Percentiles rank a stretch among this genome's conserved stretches.
These are phyloP conservation scores for Campylomormyrus numenius DNA, from an alignment of 2,113 vertebrate genomes.

Conservation along the genomic window DNA sequence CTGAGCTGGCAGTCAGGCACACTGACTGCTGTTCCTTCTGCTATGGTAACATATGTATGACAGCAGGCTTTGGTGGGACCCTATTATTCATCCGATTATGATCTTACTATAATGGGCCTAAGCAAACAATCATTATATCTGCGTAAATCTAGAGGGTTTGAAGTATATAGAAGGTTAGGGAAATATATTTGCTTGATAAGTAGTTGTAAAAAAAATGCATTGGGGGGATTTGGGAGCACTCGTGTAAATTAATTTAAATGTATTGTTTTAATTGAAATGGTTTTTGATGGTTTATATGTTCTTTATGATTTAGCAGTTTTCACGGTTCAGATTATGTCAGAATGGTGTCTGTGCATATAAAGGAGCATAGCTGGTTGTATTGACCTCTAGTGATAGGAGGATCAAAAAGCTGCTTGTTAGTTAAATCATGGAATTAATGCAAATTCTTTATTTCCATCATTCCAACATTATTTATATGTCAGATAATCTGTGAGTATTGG, in stretches of 20 bases:
- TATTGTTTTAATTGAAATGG: background rate
- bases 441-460: background rate
- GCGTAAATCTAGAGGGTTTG: background rate
- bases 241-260: background rate
- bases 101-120: background rate
- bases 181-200: background rate
- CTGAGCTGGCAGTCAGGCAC: background rate
- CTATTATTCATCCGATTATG: background rate
- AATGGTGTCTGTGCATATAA: background rate
- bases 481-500: background rate
- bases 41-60: background rate
- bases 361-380: background rate
- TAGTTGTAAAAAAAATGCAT: background rate
- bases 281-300: background rate
- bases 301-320: background rate
- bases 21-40: background rate
- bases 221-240: background rate
- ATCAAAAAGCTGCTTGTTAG: background rate
- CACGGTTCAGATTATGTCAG: background rate
- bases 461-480: background rate
- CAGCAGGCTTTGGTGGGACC: background rate
- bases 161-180: background rate
- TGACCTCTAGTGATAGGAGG: background rate
- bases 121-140: background rate
- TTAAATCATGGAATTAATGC: background rate